Base-by-base conservation (phyloP, 2,113 vertebrate species). In the Acrocephalus kingi region DNA sequence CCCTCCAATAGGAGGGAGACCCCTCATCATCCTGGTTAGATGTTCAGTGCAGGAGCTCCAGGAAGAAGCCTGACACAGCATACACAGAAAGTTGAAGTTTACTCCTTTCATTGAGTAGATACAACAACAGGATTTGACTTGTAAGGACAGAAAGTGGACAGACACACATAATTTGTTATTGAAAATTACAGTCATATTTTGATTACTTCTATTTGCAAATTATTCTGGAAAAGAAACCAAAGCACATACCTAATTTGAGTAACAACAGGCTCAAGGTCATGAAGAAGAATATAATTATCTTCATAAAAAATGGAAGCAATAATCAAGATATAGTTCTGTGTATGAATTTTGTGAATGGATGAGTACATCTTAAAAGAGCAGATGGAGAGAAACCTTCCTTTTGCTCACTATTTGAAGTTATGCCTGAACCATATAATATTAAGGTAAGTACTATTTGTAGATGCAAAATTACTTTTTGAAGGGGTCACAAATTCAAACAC, bases 401-500 rank as follows among this genome's bases (percentile, higher is more conserved):
- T 85, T 7, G 7, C 37, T 82, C 54, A 58, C 45, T 82, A 19
- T 10, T 75, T 35, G 74, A 95, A 91, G 87, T 58, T 90, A 64
- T 28, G 67, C 25, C 89, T 66, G 54, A 89, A 83, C 68, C 52
- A 61, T 33, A 21, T 25, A 81, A 87, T 80, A 91, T 89, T 84
- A 86, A 96, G 63, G 69, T 67, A 90, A 89, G 73, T 67, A 55
- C 16, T 55, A 64, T 66, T n/a, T 72, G 45, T 37, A 92, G 52
- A 62, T 67, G 46, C 39, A 91, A 80, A 95, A 89, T 48, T 30
- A 73, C 58, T 87, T 91, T 87, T 64, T 64, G 79, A 92, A 92
- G 46, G 69, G 84, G 52, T 77, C 87, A 95, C 77, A 78, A 90
- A 96, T 90, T 90, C 84, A 94, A 93, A 86, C 56, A 73, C 46